Percentiles rank a stretch among this genome's conserved stretches.
phyloP scores from a whole-genome alignment of 23 tunicate species.

The Corella eumyota region DNA sequence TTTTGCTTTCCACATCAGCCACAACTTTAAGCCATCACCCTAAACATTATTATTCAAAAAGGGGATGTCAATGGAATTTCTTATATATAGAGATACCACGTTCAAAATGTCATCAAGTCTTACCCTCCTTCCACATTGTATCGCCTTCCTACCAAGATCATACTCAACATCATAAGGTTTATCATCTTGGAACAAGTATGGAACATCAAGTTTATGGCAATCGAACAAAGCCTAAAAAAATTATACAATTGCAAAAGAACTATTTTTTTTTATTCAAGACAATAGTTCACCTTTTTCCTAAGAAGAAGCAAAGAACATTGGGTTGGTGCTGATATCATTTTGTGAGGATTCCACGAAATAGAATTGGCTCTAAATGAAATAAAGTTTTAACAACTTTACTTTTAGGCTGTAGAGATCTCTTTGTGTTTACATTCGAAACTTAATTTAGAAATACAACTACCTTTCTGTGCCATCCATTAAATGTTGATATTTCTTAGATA shows the following conservation, averaged over 20 bases:
- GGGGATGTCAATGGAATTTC: too few species aligned
- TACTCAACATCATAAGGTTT: conserved; percentile 82
- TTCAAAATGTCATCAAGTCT: too few species aligned
- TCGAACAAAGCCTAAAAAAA: conserved; percentile 35
- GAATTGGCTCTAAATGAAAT: conserved; percentile 59
- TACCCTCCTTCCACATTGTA: conserved; percentile 61
- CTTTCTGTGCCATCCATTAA: conserved; percentile 35
- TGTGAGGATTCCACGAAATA: conserved; percentile 90
- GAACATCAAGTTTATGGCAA: conserved; percentile 32
- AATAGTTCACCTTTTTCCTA: conserved; percentile 52
- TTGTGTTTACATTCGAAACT: too few species aligned
- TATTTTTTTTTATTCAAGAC: not conserved
- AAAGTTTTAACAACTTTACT: too few species aligned
- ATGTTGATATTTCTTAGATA: conserved; percentile 54
- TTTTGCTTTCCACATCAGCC: conserved; percentile 85
- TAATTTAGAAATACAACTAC: too few species aligned
- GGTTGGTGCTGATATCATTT: conserved; percentile 42
- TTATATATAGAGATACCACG: not conserved
- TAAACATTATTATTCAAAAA: too few species aligned
- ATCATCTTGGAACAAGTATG: conserved; percentile 87
- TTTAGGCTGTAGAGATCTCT: too few species aligned
- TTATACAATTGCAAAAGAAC: conserved; percentile 1
- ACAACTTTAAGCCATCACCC: conserved; percentile 58
- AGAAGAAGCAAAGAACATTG: conserved; percentile 60
- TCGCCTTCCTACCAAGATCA: conserved; percentile 63